Conservation (phyloP, 2,797 vertebrate species). For the Pipistrellus pygmaeus region DNA sequence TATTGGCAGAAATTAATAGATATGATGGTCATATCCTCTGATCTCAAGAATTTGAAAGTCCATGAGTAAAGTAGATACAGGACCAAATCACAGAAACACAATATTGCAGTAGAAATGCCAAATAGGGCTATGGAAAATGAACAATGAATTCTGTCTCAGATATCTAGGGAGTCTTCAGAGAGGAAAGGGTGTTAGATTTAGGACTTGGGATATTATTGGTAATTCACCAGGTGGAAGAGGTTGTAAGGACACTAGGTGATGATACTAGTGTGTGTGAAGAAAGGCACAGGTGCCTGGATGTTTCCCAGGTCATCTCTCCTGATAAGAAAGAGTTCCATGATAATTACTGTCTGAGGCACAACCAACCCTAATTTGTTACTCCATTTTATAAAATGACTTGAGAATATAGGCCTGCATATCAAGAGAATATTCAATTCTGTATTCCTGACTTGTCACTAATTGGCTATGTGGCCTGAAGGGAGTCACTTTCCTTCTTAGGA, state of each 20-base stretch:
- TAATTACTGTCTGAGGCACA: background rate
- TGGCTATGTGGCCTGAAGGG: background rate
- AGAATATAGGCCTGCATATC: background rate
- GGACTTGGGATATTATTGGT: background rate
- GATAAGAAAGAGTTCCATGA: background rate
- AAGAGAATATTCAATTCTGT: background rate
- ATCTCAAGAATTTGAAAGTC: background rate
- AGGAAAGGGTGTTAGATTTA: background rate
- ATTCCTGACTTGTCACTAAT: background rate
- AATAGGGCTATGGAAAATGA: background rate
- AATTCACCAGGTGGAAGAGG: background rate
- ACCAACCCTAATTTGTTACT: background rate
- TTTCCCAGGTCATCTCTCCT: background rate
- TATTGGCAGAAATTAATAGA: background rate
- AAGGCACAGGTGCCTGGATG: background rate
- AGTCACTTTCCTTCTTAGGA: background rate
- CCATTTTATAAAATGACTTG: background rate
- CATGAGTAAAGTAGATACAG: background rate
- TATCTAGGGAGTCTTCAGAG: background rate
- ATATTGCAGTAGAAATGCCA: background rate
- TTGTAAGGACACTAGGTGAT: background rate
- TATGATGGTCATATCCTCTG: background rate
- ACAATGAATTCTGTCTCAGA: background rate
- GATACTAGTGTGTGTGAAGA: background rate
- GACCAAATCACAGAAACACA: background rate